These are phyloP conservation scores for Salarias fasciatus DNA, from an alignment of 2,797 vertebrate species.

Conservation along the genomic window DNA sequence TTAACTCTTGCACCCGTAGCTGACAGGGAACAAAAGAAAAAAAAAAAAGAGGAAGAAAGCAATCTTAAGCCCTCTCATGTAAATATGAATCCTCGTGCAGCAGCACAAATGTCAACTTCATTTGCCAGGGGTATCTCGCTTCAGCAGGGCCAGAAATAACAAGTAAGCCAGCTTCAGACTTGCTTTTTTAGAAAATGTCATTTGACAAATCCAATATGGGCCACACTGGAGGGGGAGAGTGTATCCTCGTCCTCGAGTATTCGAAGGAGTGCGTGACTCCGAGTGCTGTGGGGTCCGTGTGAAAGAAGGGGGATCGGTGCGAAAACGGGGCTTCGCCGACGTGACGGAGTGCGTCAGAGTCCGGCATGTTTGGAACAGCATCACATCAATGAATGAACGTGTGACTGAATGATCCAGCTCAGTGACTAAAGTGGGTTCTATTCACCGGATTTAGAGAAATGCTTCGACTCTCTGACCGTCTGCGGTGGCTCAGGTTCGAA, in stretches of 20 bases:
- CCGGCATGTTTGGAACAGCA: too few species aligned
- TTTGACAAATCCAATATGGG: slow-evolving; percentile 22
- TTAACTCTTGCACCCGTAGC: neutral
- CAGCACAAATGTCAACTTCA: slow-evolving; percentile 25
- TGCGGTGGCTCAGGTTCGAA: too few species aligned
- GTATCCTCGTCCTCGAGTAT: neutral
- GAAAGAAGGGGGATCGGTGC: too few species aligned
- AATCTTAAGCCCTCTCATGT: neutral
- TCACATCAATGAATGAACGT: too few species aligned
- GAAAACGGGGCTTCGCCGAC: too few species aligned
- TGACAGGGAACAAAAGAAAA: neutral
- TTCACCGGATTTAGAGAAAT: too few species aligned
- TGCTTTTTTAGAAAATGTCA: slow-evolving; percentile 31
- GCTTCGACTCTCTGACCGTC: too few species aligned
- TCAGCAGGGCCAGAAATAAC: slow-evolving; percentile 8
- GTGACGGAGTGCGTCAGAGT: too few species aligned
- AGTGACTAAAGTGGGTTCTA: too few species aligned
- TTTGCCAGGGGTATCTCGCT: neutral
- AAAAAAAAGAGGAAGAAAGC: neutral
- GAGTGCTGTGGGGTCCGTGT: too few species aligned
- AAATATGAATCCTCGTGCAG: slow-evolving; percentile 13
- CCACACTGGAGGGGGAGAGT: neutral
- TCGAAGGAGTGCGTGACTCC: neutral
- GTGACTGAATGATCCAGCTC: too few species aligned
- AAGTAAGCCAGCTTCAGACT: slow-evolving; percentile 1